phyloP scores from a whole-genome alignment of 2,888 invertebrate genomes.

The Bruchidius siliquastri region DNA sequence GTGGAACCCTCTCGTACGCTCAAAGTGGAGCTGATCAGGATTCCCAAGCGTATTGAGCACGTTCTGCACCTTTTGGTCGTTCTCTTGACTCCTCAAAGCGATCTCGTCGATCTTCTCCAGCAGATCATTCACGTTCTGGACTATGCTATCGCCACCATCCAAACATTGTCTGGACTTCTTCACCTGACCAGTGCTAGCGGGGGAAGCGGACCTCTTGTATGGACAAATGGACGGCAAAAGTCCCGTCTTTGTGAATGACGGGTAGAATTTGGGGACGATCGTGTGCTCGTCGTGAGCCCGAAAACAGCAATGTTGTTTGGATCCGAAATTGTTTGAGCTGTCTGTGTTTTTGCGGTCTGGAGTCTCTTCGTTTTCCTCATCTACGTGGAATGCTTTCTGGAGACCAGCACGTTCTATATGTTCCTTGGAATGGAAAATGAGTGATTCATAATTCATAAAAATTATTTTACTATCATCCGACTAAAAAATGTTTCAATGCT shows the following conservation, averaged over 20 bases:
- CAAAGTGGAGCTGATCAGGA: neutral
- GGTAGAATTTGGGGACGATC: neutral
- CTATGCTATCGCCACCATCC: constrained; percentile 6
- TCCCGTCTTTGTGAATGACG: neutral
- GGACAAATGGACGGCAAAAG: neutral
- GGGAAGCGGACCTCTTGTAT: neutral
- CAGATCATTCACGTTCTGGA: constrained; percentile 8
- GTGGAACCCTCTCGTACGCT: neutral
- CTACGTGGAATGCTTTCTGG: neutral
- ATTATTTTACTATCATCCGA: no score
- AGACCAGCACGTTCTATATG: neutral
- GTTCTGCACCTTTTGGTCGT: constrained; percentile 10
- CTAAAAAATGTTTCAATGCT: no score
- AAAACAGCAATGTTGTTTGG: neutral
- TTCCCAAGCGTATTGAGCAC: neutral
- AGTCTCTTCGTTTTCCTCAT: neutral
- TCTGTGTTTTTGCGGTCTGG: neutral
- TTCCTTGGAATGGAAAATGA: neutral
- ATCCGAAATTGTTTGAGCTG: neutral
- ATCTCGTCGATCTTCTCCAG: constrained; percentile 12
- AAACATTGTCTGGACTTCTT: neutral
- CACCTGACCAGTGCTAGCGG: neutral
- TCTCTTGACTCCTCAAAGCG: constrained; percentile 5
- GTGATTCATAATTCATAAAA: no score
- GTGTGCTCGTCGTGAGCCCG: neutral